Conservation (phyloP, 2,888 invertebrate genomes). For the Ophion obscuratus region DNA sequence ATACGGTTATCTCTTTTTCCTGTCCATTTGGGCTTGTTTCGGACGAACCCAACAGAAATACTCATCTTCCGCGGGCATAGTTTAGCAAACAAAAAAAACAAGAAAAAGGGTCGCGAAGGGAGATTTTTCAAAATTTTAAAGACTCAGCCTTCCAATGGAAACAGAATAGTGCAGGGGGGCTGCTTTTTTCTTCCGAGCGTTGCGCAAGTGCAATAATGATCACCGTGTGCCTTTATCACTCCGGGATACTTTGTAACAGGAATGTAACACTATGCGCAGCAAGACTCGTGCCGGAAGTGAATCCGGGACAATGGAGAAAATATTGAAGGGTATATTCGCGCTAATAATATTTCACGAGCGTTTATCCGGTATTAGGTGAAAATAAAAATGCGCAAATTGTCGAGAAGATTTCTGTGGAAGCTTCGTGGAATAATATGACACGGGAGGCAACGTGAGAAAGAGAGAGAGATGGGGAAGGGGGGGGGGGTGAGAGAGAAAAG, state of each 20-base stretch:
- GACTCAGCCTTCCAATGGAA: neutral
- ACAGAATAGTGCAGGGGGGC: neutral
- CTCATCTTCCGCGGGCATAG: no score
- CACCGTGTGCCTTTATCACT: conserved; percentile 27
- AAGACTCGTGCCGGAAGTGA: conserved; percentile 53
- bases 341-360: conserved; percentile 60
- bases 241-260: conserved; percentile 21
- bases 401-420: conserved; percentile 44
- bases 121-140: no score
- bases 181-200: neutral
- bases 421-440: conserved; percentile 39
- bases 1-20: no score
- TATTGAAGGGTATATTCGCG: conserved; percentile 43
- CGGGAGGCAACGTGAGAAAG: neutral
- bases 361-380: conserved; percentile 48
- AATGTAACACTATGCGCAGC: conserved; percentile 26
- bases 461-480: neutral
- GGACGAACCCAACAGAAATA: no score
- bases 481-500: neutral
- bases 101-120: no score
- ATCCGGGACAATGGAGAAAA: conserved; percentile 44
- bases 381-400: conserved; percentile 50
- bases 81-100: no score
- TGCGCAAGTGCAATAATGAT: conserved; percentile 12
- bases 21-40: no score